Evolutionary conservation across 2,113 vertebrate species (phyloP).

Genomic region (Rhombomys opimus): DNA sequence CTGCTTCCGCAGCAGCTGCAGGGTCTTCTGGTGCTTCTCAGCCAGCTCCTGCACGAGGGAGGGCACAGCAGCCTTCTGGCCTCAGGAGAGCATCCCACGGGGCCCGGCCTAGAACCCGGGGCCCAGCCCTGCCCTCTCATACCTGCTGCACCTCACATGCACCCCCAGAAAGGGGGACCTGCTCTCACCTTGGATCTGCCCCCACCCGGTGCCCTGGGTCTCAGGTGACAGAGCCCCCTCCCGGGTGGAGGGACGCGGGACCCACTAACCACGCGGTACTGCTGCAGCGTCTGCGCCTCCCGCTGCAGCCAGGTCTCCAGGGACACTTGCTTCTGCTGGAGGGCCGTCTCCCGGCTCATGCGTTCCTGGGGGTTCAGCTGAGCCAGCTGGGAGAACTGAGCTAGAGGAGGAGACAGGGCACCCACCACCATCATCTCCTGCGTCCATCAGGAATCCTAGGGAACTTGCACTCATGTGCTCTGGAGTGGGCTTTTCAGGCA

Average conservation of each 20-base stretch:
- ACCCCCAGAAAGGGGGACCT: not conserved
- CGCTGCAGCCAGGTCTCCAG: conserved; percentile 73
- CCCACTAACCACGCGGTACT: conserved; percentile 94
- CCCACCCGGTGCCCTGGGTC: rapidly evolving
- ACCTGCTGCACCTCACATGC: not conserved
- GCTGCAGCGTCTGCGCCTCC: conserved; percentile 88
- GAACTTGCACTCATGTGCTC: too few relatives aligned
- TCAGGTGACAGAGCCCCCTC: rapidly evolving
- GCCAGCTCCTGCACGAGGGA: conserved; percentile 89
- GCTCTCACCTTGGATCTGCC: not conserved
- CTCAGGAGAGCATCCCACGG: not conserved
- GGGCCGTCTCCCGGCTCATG: conserved; percentile 90
- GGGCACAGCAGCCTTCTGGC: conserved; percentile 67
- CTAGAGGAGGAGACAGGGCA: conserved; percentile 80
- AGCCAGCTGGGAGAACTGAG: conserved; percentile 94
- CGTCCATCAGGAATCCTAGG: not conserved
- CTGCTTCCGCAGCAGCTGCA: conserved; percentile 91
- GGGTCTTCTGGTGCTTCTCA: conserved; percentile 98
- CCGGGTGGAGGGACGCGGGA: rapidly evolving
- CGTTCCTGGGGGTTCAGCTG: conserved; percentile 95
- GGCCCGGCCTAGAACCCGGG: not conserved
- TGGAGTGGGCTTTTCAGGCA: not conserved
- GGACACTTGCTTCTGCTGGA: conserved; percentile 81
- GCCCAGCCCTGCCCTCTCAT: conserved; percentile 83
- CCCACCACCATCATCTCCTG: not conserved